Percentiles rank a stretch among this genome's conserved stretches.
phyloP scores from a whole-genome alignment of 2,888 invertebrate genomes.

The Melanostoma scalare region DNA sequence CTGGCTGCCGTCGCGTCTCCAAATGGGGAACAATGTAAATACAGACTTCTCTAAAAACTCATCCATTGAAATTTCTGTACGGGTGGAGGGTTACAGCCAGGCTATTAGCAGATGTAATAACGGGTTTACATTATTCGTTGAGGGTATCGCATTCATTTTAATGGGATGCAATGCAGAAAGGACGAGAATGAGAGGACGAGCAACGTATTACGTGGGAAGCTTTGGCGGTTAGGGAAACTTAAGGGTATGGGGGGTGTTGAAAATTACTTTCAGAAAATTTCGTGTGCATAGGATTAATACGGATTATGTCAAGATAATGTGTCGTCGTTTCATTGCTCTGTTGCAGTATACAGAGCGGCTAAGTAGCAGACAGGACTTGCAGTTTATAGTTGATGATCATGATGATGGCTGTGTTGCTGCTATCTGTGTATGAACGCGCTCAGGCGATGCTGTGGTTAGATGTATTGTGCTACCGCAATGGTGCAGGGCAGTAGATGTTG shows the following conservation, averaged over 20 bases:
- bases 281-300: conserved; percentile 69
- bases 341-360: conserved; percentile 27
- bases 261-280: conserved; percentile 54
- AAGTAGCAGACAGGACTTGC: conserved; percentile 41
- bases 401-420: conserved; percentile 48
- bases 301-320: conserved; percentile 71
- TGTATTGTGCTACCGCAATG: conserved; percentile 55
- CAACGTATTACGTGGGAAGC: conserved; percentile 43
- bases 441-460: conserved; percentile 51
- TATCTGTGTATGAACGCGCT: background rate
- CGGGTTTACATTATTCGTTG: conserved; percentile 71
- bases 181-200: conserved; percentile 1
- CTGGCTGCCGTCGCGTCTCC: background rate
- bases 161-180: conserved; percentile 69
- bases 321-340: conserved; percentile 53
- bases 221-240: conserved; percentile 1
- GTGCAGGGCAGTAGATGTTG: conserved; percentile 4
- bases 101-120: conserved; percentile 73
- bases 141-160: conserved; percentile 69
- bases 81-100: conserved; percentile 41
- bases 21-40: conserved; percentile 1
- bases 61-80: conserved; percentile 30
- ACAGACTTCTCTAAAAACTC: no score
- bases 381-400: conserved; percentile 63
- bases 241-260: conserved; percentile 1